Conservation (phyloP, 2,888 invertebrate genomes). For the Drosophila diplacantha region DNA sequence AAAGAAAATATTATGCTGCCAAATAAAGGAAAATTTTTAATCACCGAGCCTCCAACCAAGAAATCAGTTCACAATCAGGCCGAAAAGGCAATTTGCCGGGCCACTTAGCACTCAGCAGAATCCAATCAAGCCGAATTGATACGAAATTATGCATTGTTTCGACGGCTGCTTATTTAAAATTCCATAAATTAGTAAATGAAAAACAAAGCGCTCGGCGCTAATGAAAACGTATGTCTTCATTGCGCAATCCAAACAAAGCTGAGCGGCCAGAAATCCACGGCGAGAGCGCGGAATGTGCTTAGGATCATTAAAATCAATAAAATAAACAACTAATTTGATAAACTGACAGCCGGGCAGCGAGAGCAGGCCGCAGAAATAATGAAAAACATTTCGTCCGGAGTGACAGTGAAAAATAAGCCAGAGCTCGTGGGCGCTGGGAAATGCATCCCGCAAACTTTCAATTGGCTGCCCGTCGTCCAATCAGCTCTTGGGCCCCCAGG, state of each 20-base stretch:
- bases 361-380: conserved; percentile 21
- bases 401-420: conserved; percentile 42
- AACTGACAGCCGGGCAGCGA: conserved; percentile 45
- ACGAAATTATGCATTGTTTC: conserved; percentile 22
- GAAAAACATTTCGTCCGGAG: conserved; percentile 23
- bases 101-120: conserved; percentile 31
- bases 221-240: conserved; percentile 67
- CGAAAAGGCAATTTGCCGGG: conserved; percentile 33
- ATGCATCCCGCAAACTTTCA: conserved; percentile 30
- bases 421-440: conserved; percentile 39
- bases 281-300: conserved; percentile 52
- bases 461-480: conserved; percentile 47
- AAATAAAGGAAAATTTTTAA: background rate
- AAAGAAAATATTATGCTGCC: background rate
- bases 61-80: conserved; percentile 16
- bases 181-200: conserved; percentile 64
- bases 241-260: conserved; percentile 54
- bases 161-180: conserved; percentile 57
- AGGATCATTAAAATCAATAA: conserved; percentile 70
- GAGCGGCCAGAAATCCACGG: conserved; percentile 19
- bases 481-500: conserved; percentile 23
- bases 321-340: conserved; percentile 60
- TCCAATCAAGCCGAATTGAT: conserved; percentile 29
- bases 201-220: conserved; percentile 46
- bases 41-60: background rate